phyloP scores from a whole-genome alignment of 2,888 invertebrate genomes.

The Crossocerus cetratus region DNA sequence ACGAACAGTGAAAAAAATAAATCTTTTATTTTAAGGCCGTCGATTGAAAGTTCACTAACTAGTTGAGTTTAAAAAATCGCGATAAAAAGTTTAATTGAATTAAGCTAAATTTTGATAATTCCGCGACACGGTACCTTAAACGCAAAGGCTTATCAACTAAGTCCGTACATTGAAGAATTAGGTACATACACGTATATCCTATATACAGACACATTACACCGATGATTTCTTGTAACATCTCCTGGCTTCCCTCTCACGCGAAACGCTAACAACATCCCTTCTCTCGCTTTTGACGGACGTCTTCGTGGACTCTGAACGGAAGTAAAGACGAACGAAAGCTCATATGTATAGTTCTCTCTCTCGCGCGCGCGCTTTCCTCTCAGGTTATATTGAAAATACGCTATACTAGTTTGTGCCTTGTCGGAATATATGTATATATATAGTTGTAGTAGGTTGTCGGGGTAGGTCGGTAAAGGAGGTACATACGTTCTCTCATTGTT shows the following conservation, averaged over 20 bases:
- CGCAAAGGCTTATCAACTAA: constrained; percentile 38
- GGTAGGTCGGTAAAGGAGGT: constrained; percentile 21
- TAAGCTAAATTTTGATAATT: constrained; percentile 39
- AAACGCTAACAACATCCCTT: background rate
- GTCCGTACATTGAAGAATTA: constrained; percentile 25
- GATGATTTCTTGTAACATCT: constrained; percentile 2
- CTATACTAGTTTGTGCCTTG: constrained; percentile 54
- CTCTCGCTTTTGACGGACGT: background rate
- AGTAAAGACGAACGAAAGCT: background rate
- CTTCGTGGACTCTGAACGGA: background rate
- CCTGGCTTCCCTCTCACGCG: background rate
- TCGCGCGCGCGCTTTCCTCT: background rate
- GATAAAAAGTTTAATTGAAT: constrained; percentile 53
- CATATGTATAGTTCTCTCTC: background rate
- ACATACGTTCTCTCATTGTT: constrained; percentile 19
- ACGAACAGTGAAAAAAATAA: constrained; percentile 55
- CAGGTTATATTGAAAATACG: constrained; percentile 13
- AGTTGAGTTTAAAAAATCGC: constrained; percentile 50
- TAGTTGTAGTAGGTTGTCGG: constrained; percentile 24
- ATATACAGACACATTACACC: constrained; percentile 26
- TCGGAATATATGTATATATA: constrained; percentile 37
- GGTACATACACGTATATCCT: constrained; percentile 22
- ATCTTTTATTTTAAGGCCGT: constrained; percentile 60
- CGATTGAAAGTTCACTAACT: constrained; percentile 52
- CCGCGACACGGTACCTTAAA: constrained; percentile 18